Percentiles rank a stretch among this genome's conserved stretches.
Conservation (phyloP, 2,113 vertebrate species). For the Anarrhichthys ocellatus region DNA sequence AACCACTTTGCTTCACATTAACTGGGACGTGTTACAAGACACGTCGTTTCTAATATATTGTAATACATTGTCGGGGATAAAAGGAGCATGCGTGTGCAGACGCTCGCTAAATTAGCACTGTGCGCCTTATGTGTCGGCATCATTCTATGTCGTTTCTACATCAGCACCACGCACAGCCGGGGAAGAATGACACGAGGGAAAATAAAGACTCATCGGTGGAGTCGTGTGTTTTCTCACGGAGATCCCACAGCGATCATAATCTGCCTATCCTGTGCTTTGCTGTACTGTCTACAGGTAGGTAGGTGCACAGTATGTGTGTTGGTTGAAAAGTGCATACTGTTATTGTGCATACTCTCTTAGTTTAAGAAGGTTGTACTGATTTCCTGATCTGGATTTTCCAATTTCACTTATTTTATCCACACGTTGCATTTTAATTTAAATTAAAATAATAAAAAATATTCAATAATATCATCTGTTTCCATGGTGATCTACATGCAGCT, state of each 20-base stretch:
- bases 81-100: neutral
- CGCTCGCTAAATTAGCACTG: neutral
- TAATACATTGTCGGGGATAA: neutral
- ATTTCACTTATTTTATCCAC: neutral
- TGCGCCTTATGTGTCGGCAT: neutral
- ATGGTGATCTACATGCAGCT: neutral
- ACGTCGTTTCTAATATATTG: neutral
- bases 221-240: no score
- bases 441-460: neutral
- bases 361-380: neutral
- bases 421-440: neutral
- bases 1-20: neutral
- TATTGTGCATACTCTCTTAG: neutral
- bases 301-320: neutral
- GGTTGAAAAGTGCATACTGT: neutral
- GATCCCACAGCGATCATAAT: neutral
- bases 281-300: neutral
- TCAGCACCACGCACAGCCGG: neutral
- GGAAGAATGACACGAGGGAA: neutral
- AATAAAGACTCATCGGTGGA: neutral
- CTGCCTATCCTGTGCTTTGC: neutral
- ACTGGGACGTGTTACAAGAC: neutral
- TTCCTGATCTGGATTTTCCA: neutral
- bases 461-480: no score
- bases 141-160: neutral